Evolutionary conservation across 2,888 invertebrate species (phyloP).

Genomic region (Pheosia tremula): DNA sequence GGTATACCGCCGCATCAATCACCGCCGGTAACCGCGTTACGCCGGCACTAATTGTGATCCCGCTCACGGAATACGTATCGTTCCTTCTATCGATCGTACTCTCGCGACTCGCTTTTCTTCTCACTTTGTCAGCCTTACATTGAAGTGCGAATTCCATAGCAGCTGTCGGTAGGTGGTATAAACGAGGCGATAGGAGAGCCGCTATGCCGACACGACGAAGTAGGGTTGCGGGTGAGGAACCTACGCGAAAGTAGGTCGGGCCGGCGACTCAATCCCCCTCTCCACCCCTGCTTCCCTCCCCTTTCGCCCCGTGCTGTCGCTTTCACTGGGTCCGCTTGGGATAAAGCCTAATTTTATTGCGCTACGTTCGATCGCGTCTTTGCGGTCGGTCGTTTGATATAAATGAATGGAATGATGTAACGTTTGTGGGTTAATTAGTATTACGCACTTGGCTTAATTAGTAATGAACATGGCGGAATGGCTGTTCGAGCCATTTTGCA

Average conservation of each 20-base stretch:
- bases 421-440: conserved; percentile 16
- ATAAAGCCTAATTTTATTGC: conserved; percentile 80
- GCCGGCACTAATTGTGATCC: conserved; percentile 74
- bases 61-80: conserved; percentile 53
- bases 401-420: conserved; percentile 47
- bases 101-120: conserved; percentile 50
- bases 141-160: conserved; percentile 59
- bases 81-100: conserved; percentile 59
- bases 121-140: conserved; percentile 58
- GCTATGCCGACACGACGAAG: conserved; percentile 44
- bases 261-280: conserved; percentile 33
- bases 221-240: conserved; percentile 55
- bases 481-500: conserved; percentile 22
- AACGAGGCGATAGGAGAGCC: conserved; percentile 51
- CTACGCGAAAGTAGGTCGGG: conserved; percentile 70
- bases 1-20: conserved; percentile 14
- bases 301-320: conserved; percentile 62
- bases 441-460: conserved; percentile 5
- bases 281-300: conserved; percentile 32
- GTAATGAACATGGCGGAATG: background rate
- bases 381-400: conserved; percentile 52
- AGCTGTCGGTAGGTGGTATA: conserved; percentile 49
- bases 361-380: conserved; percentile 68
- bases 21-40: conserved; percentile 65
- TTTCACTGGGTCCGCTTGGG: conserved; percentile 69